A percentile compares a stretch with the other conserved stretches of the same genome.
These are phyloP conservation scores for Ecliptopera silaceata DNA, from an alignment of 2,888 invertebrate genomes.

Conservation along the genomic window DNA sequence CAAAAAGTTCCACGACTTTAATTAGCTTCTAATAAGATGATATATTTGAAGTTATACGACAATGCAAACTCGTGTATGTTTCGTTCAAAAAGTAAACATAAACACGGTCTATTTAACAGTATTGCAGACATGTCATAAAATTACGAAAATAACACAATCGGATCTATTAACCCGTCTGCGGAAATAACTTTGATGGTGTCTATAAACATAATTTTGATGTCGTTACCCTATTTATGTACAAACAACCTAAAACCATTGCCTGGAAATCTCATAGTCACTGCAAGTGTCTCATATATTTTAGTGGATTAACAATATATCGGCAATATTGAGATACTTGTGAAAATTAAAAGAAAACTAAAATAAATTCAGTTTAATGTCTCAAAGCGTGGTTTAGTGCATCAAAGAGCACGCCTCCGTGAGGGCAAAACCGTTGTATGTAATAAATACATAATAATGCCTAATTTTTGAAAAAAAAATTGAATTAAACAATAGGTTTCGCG, in stretches of 20 bases:
- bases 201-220: constrained; percentile 30
- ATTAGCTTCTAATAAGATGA: too few species aligned
- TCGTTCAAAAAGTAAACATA: constrained; percentile 2
- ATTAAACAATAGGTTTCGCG: too few species aligned
- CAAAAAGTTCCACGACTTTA: neutral
- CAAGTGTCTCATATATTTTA: neutral
- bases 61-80: too few species aligned
- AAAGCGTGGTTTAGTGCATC: too few species aligned
- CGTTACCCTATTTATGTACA: constrained; percentile 21
- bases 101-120: constrained; percentile 25
- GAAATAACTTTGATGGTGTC: constrained; percentile 33
- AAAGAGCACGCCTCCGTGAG: too few species aligned
- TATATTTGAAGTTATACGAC: neutral
- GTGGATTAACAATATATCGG: neutral
- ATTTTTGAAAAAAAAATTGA: too few species aligned
- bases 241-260: constrained; percentile 19
- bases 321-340: too few species aligned
- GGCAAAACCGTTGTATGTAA: too few species aligned
- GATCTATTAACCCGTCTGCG: constrained; percentile 35
- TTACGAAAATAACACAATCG: constrained; percentile 33
- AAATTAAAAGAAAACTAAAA: too few species aligned
- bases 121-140: constrained; percentile 31
- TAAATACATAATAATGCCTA: too few species aligned
- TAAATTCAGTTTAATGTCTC: too few species aligned
- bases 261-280: neutral